Conservation (phyloP, 2,888 invertebrate genomes). For the Caenorhabditis wallacei region DNA sequence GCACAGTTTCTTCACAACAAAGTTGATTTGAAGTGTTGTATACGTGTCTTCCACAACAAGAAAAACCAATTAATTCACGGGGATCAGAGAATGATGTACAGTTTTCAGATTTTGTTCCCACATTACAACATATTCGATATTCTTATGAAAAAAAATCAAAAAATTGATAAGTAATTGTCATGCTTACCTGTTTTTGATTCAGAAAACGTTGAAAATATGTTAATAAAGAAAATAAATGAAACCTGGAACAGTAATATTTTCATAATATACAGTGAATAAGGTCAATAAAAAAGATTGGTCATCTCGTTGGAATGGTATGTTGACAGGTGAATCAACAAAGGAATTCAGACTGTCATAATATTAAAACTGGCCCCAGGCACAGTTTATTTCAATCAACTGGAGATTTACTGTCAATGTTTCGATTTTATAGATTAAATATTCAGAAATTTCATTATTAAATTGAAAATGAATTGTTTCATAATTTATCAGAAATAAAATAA, state of each 20-base stretch:
- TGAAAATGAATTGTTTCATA: slow-evolving; percentile 6
- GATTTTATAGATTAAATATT: too few species aligned
- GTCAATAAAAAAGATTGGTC: slow-evolving; percentile 16
- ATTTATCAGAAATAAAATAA: slow-evolving; percentile 2
- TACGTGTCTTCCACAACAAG: slow-evolving; percentile 76
- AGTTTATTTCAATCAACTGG: too few species aligned
- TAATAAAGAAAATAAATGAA: not conserved
- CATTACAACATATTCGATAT: slow-evolving; percentile 66
- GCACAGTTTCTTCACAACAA: slow-evolving; percentile 76
- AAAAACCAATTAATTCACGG: slow-evolving; percentile 75
- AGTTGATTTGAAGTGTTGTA: slow-evolving; percentile 79
- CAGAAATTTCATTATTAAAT: not conserved
- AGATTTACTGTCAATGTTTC: too few species aligned
- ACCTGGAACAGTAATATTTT: not conserved
- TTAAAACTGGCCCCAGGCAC: too few species aligned
- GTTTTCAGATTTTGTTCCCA: slow-evolving; percentile 48
- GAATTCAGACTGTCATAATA: too few species aligned
- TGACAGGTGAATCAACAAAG: slow-evolving; percentile 15
- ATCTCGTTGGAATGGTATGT: not conserved
- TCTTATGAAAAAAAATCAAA: slow-evolving; percentile 41
- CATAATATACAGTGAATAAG: not conserved
- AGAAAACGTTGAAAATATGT: not conserved
- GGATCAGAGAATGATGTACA: slow-evolving; percentile 66
- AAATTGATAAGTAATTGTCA: not conserved
- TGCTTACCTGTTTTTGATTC: slow-evolving; percentile 2